These are phyloP conservation scores for Neuroterus valhalla DNA, from an alignment of 1,140 invertebrate species.

Conservation along the genomic window DNA sequence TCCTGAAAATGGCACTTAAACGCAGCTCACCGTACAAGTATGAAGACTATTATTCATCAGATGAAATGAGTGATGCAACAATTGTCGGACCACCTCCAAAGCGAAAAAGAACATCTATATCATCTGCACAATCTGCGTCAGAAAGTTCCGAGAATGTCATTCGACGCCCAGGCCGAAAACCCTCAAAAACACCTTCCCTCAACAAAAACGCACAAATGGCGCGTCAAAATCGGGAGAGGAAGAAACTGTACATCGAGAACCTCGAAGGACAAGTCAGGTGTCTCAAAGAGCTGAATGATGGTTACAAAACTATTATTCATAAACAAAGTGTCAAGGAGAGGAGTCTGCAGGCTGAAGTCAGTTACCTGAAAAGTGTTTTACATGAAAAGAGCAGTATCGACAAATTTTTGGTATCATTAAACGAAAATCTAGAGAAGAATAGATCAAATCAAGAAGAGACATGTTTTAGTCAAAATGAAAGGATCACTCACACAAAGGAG, in stretches of 20 bases:
- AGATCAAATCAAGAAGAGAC: conserved; percentile 2
- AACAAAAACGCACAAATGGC: conserved; percentile 77
- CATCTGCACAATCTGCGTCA: conserved; percentile 27
- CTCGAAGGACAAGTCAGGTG: conserved; percentile 73
- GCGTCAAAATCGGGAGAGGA: conserved; percentile 76
- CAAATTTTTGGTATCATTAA: conserved; percentile 71
- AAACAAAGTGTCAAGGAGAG: conserved; percentile 71
- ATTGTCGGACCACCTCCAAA: conserved; percentile 7
- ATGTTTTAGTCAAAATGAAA: background rate
- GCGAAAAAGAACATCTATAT: conserved; percentile 11
- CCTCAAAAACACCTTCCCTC: conserved; percentile 65
- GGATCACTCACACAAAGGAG: background rate
- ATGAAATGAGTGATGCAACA: background rate
- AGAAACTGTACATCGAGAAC: conserved; percentile 76
- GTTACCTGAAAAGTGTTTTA: conserved; percentile 75
- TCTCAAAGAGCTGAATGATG: conserved; percentile 72
- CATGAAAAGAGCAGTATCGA: conserved; percentile 74
- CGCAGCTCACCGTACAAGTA: background rate
- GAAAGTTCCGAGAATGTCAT: background rate
- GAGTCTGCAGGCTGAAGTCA: conserved; percentile 73
- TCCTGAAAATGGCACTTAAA: background rate
- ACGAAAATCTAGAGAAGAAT: conserved; percentile 50
- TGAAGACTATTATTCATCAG: background rate
- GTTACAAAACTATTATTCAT: conserved; percentile 70
- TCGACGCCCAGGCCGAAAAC: conserved; percentile 57